These are phyloP conservation scores for Dendrolimus houi DNA, from an alignment of 2,888 invertebrate species.

Conservation along the genomic window DNA sequence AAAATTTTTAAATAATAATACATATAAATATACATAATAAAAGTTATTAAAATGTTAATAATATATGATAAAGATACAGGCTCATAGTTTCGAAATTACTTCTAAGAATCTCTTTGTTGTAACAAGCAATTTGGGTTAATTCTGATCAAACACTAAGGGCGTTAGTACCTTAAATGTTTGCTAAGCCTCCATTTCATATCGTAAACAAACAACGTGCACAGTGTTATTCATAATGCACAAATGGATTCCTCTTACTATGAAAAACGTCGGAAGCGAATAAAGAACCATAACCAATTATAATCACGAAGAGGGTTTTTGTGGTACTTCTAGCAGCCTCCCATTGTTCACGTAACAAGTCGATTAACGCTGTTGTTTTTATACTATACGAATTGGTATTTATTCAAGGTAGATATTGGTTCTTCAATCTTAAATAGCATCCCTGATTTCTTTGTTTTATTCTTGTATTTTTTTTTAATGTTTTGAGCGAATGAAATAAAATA, in stretches of 20 bases:
- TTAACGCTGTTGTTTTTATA: constrained; percentile 25
- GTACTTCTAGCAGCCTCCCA: constrained; percentile 31
- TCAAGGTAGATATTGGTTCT: too few species aligned
- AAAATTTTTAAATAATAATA: too few species aligned
- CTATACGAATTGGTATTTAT: constrained; percentile 9
- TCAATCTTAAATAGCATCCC: too few species aligned
- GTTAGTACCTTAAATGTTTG: not conserved
- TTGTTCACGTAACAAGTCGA: constrained; percentile 36
- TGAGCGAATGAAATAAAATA: too few species aligned
- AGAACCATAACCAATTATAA: constrained; percentile 16
- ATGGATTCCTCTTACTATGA: not conserved
- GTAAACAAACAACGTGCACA: not conserved
- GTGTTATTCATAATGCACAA: too few species aligned
- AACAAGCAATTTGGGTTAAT: not conserved
- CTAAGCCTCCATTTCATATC: not conserved
- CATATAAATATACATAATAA: too few species aligned
- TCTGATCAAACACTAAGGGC: not conserved
- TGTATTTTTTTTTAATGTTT: too few species aligned
- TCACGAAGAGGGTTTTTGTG: constrained; percentile 27
- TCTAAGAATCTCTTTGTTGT: not conserved
- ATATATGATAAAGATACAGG: not conserved
- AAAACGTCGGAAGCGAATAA: not conserved
- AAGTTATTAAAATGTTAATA: too few species aligned
- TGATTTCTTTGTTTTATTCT: too few species aligned
- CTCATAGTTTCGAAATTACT: not conserved